Evolutionary conservation across 1,140 invertebrate genomes (phyloP), one percentile per base, ranked within the genome.

Genomic region (Drosophila sucinea): DNA sequence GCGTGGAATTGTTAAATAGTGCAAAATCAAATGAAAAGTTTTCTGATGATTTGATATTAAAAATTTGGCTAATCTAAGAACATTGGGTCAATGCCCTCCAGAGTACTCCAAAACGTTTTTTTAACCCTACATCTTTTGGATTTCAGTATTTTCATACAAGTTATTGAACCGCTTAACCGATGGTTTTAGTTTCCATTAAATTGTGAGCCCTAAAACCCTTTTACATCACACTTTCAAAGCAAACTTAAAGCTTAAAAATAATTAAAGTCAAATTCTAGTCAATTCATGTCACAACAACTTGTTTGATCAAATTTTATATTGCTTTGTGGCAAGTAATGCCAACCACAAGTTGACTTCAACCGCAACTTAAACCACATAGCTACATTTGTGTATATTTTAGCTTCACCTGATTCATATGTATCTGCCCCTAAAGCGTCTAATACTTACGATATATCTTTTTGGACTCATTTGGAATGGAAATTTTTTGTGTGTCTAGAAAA

Each of bases 391-490:
- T 23, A 32, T 10, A 55, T n/a, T 27, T 1, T 32, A 57, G 33
- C 6, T 17, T 57, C 30, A 57, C 29, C 30, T 57, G 55, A 58
- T 35, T 35, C 35, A 58, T 56, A 55, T 7, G 29, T 17, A 56
- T 56, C n/a, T 35, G 1, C 4, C 32, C n/a, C 7, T 58, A 7
- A 47, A 6, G 44, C 44, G 25, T 23, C 44, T 47, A 17, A 17
- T 17, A 17, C 17, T 17, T 17, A 32, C 30, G 4, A 29, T 32
- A 57, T 30, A 11, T 32, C 5, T 60, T 33, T 33, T 7, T 17
- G 17, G 8, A 58, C 56, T 67, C 35, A 76, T 70, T 77, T 77
- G 10, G 33, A 60, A 70, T 77, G 73, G 61, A 65, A 77, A 77
- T 61, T 41, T 30, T 17, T 51, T 35, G 7, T 7, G 33, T 35